phyloP scores from a whole-genome alignment of 1,140 invertebrate genomes.

The Steinernema khuongi region DNA sequence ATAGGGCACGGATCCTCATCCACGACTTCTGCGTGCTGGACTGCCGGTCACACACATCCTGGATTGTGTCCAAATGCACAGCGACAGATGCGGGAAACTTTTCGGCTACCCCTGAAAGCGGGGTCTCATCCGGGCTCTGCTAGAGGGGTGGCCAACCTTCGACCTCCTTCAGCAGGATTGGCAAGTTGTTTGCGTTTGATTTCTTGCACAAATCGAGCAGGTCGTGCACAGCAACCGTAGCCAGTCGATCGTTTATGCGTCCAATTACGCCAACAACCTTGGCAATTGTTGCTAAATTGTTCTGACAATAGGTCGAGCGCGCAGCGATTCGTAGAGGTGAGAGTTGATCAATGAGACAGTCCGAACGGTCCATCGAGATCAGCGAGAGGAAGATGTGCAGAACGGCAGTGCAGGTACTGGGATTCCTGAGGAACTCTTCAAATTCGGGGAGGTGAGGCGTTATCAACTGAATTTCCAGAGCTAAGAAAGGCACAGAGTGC shows the following conservation, averaged over 20 bases:
- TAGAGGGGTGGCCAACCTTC: conserved; percentile 29
- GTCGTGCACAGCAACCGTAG: conserved; percentile 40
- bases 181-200: conserved; percentile 30
- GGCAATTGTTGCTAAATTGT: conserved; percentile 38
- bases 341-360: not conserved
- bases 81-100: conserved; percentile 32
- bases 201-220: conserved; percentile 29
- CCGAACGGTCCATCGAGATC: conserved; percentile 61
- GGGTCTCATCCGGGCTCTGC: not conserved
- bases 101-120: conserved; percentile 33
- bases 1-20: not conserved
- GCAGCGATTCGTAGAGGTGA: conserved; percentile 21
- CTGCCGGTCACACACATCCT: conserved; percentile 25
- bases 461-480: conserved; percentile 63
- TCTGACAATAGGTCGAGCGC: conserved; percentile 28
- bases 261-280: conserved; percentile 43
- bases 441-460: conserved; percentile 73
- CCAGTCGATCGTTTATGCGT: conserved; percentile 33
- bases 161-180: conserved; percentile 42
- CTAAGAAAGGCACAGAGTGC: not conserved
- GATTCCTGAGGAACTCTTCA: conserved; percentile 68
- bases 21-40: conserved; percentile 3
- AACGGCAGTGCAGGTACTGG: conserved; percentile 65
- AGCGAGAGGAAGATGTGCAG: conserved; percentile 74
- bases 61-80: conserved; percentile 34